Evolutionary conservation across 2,113 vertebrate species (phyloP), one percentile per base, ranked within the genome.

Genomic region (Zosterops borbonicus): DNA sequence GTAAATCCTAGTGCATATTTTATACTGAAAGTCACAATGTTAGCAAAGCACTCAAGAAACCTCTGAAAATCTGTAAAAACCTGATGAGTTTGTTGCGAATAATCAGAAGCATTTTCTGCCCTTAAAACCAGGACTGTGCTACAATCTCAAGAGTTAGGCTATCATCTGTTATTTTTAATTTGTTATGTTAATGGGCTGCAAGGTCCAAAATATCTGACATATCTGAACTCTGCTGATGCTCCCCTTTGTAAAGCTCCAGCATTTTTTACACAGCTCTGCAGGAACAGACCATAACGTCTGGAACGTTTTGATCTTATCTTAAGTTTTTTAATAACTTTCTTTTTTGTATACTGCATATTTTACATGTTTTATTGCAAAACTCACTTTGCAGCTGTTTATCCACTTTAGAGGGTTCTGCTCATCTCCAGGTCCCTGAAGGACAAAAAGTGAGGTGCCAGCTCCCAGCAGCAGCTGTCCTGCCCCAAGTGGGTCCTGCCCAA

Each of bases 301-400:
- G 90, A 97, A 95, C 93, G 95, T 95, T 94, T 97, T 88, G 92
- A 95, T 96, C 90, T 95, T 96, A 96, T 97, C 96, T 96, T 21
- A 79, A 84, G 80, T 88, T 96, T 90, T 90, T 94, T 96, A 94
- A 96, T 94, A 96, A 95, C 95, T 84, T 93, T 91, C 85, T 86
- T 90, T 96, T 96, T 95, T 79, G 90, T 87, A 82, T 65, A 65
- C 86, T 49, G 87, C 92, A 93, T 96, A 96, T 94, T 95, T 96
- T 87, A 92, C 86, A 92, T 95, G 91, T 95, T 93, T 97, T 73
- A 88, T 93, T 93, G 87, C 90, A 94, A 92, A 90, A 92, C 83
- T 94, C 90, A 89, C 74, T 95, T 93, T 55, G 89, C 85, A 90
- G 92, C 90, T 95, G 76, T 82, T 92, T 95, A 60, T 60, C 83